These are phyloP conservation scores for Sporophila hypoxantha DNA, from an alignment of 2,113 vertebrate genomes.

Conservation along the genomic window DNA sequence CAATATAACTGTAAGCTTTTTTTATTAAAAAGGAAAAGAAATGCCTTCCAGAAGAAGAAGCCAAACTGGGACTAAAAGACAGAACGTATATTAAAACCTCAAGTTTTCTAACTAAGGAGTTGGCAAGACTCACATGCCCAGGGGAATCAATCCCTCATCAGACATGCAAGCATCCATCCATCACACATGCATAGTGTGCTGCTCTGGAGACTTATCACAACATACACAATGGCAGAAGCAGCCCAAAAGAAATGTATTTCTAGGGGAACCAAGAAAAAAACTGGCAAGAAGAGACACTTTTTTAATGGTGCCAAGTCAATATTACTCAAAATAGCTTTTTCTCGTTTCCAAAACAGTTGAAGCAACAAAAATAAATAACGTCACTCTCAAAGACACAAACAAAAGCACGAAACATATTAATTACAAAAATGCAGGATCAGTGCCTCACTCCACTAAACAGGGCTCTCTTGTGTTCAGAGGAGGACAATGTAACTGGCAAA, in stretches of 20 bases:
- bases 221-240: not conserved
- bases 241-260: not conserved
- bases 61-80: not conserved
- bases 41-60: not conserved
- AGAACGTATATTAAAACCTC: constrained; percentile 19
- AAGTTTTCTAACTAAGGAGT: not conserved
- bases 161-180: constrained; percentile 12
- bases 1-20: not conserved
- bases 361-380: not conserved
- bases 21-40: not conserved
- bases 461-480: not conserved
- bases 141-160: not conserved
- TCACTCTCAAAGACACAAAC: not conserved
- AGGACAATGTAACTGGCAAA: not conserved
- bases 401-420: not conserved
- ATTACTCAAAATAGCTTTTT: constrained; percentile 16
- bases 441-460: not conserved
- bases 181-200: not conserved
- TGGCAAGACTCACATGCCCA: constrained; percentile 14
- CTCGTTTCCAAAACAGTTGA: constrained; percentile 10
- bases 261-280: not conserved
- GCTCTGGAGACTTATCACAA: not conserved
- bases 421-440: not conserved
- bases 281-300: not conserved
- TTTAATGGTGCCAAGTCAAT: not conserved